Base-by-base conservation (phyloP, 2,888 invertebrate genomes). In the Linnaemya tessellans region DNA sequence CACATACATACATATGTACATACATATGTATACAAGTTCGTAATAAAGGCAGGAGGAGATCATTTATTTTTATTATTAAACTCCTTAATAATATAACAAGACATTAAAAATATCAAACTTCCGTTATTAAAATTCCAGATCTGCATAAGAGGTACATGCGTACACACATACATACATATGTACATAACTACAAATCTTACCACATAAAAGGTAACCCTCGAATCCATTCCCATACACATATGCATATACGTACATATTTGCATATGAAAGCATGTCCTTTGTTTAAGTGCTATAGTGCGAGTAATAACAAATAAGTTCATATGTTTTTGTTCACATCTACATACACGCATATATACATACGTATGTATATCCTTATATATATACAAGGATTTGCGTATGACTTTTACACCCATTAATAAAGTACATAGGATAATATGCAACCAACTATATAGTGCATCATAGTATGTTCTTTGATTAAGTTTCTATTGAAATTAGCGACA, bases 201-300 rank as follows among this genome's bases (percentile, higher is more conserved):
- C 46, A 46, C 8, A 46, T 46, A 46, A n/a, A 15, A n/a, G n/a
- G n/a, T n/a, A 46, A n/a, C n/a, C 46, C n/a, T 46, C n/a, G 46
- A 10, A 46, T 46, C n/a, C n/a, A 46, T 46, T 46, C n/a, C 8
- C 9, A 51, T 3, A 41, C n/a, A 56, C 4, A 20, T 68, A 51
- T 30, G 30, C 30, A 30, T 30, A 30, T 30, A 2, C 30, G 30
- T 30, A 30, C 30, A 30, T 30, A 30, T 30, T 30, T 30, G 30
- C 9, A 65, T 65, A 15, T 46, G 51, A 10, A 51, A 30, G 10
- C 18, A 30, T 35, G 35, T 51, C 67, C 18, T 67, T 67, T 51
- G 18, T 51, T 51, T 13, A 49, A 11, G 41, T 15, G n/a, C 25
- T 30, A 20, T 70, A 70, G 56, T 56, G 22, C 15, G 43, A 70